Evolutionary conservation across 2,113 vertebrate species (phyloP).

Genomic region (Lophius piscatorius): DNA sequence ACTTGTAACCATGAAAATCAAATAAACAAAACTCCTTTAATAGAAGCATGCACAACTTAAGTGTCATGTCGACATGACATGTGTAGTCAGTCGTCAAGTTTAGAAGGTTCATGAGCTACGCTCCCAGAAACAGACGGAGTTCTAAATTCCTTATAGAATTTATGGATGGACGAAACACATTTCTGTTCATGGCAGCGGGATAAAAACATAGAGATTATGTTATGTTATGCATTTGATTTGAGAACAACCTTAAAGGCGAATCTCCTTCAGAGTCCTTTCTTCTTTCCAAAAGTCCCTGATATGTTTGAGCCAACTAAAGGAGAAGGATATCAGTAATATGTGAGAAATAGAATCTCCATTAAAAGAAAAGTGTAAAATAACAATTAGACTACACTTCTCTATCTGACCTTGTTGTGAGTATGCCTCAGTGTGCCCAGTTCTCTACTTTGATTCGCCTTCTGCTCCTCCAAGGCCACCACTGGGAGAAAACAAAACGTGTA

Average conservation of each 20-base stretch:
- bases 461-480: conserved; percentile 82
- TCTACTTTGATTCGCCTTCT: conserved; percentile 69
- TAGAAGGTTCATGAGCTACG: no score
- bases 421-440: conserved; percentile 75
- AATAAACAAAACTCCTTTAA: no score
- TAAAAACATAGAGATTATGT: no score
- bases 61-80: no score
- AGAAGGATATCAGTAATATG: conserved; percentile 2
- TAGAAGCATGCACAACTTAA: no score
- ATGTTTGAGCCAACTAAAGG: conserved; percentile 69
- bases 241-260: conserved; percentile 72
- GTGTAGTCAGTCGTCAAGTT: no score
- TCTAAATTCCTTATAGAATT: no score
- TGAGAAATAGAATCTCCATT: neutral
- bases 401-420: conserved; percentile 78
- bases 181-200: no score
- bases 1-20: neutral
- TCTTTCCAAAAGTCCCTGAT: conserved; percentile 77
- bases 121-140: no score
- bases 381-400: neutral
- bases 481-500: conserved; percentile 30
- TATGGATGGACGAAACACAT: no score
- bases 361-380: neutral
- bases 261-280: conserved; percentile 77
- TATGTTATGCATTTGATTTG: no score